Percentiles rank a stretch among this genome's conserved stretches.
These are phyloP conservation scores for Gracilinanus agilis DNA, from an alignment of 2,113 vertebrate genomes.

Conservation along the genomic window DNA sequence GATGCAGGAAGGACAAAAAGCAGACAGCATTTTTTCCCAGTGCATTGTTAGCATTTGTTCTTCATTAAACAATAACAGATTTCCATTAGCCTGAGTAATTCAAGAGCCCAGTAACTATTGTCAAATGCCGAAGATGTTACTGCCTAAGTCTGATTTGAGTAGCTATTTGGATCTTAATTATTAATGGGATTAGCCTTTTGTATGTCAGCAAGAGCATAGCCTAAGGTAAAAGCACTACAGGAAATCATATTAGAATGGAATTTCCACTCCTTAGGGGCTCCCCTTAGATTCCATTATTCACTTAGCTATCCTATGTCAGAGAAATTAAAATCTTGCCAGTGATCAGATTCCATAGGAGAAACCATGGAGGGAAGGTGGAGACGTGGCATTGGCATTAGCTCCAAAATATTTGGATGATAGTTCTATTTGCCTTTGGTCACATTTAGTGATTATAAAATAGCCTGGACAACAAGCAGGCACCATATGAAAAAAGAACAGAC, in stretches of 20 bases:
- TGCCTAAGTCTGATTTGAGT: conserved; percentile 71
- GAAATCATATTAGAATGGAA: conserved; percentile 80
- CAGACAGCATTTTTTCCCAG: not conserved
- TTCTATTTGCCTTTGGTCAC: not conserved
- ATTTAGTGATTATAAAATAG: not conserved
- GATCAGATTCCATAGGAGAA: conserved; percentile 51
- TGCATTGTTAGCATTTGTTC: conserved; percentile 52
- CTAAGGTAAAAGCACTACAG: conserved; percentile 75
- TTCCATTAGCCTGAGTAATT: conserved; percentile 71
- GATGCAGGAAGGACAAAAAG: conserved; percentile 61
- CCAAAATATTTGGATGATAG: conserved; percentile 13
- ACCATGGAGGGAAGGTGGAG: conserved; percentile 46
- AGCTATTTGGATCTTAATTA: conserved; percentile 78
- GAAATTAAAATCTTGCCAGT: conserved; percentile 81
- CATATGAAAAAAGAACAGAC: not conserved
- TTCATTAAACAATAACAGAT: conserved; percentile 65
- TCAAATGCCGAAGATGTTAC: conserved; percentile 66
- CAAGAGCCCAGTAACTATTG: conserved; percentile 58
- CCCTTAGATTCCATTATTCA: conserved; percentile 83
- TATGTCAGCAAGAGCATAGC: conserved; percentile 69
- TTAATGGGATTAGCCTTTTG: conserved; percentile 79
- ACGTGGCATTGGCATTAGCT: not conserved
- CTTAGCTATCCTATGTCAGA: conserved; percentile 80
- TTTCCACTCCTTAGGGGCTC: conserved; percentile 79
- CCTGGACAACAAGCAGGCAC: not conserved